Evolutionary conservation across 2,888 invertebrate genomes (phyloP).

Genomic region (Dermolepida albohirtum): DNA sequence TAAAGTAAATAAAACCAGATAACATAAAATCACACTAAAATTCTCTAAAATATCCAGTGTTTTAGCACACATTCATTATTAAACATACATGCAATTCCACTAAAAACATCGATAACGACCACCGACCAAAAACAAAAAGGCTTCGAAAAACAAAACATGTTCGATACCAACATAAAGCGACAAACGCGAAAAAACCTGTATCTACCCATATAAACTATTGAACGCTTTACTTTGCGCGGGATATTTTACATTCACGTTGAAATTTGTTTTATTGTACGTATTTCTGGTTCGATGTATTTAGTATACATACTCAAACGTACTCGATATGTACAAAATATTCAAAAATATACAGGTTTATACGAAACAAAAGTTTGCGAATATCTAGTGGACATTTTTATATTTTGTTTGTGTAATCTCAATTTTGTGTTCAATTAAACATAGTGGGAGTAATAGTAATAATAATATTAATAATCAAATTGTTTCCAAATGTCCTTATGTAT

Average conservation of each 20-base stretch:
- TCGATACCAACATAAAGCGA: conserved; percentile 41
- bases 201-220: conserved; percentile 43
- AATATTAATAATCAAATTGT: too few species aligned
- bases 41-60: conserved; percentile 61
- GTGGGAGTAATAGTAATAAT: too few species aligned
- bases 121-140: conserved; percentile 57
- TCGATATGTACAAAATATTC: too few species aligned
- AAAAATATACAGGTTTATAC: too few species aligned
- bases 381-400: too few species aligned
- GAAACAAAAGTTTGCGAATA: too few species aligned
- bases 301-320: conserved; percentile 2
- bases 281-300: conserved; percentile 3
- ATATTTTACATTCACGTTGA: conserved; percentile 39
- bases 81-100: conserved; percentile 64
- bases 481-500: too few species aligned
- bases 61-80: conserved; percentile 61
- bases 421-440: too few species aligned
- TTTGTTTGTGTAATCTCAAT: too few species aligned
- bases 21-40: conserved; percentile 62
- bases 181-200: conserved; percentile 45
- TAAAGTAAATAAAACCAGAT: conserved; percentile 55
- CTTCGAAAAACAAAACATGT: conserved; percentile 44
- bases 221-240: conserved; percentile 41
- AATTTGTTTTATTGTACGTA: conserved; percentile 23
- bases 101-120: conserved; percentile 65